Evolutionary conservation across 2,797 vertebrate genomes (phyloP), one percentile per base, ranked within the genome.

Genomic region (Cephalopachus bancanus): DNA sequence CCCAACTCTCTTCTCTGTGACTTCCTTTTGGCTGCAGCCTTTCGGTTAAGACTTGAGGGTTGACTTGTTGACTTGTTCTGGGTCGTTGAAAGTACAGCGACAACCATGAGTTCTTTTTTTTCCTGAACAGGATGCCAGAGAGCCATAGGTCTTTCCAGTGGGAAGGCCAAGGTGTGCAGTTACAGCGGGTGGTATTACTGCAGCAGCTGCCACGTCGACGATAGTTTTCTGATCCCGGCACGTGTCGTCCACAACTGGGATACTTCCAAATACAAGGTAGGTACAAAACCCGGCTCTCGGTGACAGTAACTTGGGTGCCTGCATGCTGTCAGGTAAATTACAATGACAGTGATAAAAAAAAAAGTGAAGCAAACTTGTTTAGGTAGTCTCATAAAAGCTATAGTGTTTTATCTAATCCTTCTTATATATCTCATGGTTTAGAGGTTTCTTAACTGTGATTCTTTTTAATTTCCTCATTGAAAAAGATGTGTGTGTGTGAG

Each of bases 171-270:
- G 97, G 99, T 99, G 33, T 99, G 99, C 98, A 99, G 98, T 98
- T 99, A 99, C 98, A 99, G 99, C 24, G 99, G 99, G 85, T 99
- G 99, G 99, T 99, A 99, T 97, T 99, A 99, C 98, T 99, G 99
- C 98, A 98, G 99, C 97, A 99, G 97, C 96, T 99, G 99, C 98
- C 99, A 99, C 0, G 99, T 99, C 98, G 99, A 99, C 89, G 99
- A 99, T 98, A 99, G 96, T 93, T 99, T 99, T 98, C 99, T 99
- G 96, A 99, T 99, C 98, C 99, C 99, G 12, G 99, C 99, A 19
- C 99, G 99, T 11, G 98, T 99, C 60, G 98, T 99, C 97, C 99
- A 99, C 98, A 99, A 99, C 98, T 99, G 99, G 99, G 99, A 99
- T 98, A 99, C 99, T 95, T 99, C 98, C 76, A 99, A 99, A 97